Percentiles rank a stretch among this genome's conserved stretches.
phyloP scores from a whole-genome alignment of 30 jellyfish, hydroid and myxozoan genomes.

The Pelagia noctiluca region DNA sequence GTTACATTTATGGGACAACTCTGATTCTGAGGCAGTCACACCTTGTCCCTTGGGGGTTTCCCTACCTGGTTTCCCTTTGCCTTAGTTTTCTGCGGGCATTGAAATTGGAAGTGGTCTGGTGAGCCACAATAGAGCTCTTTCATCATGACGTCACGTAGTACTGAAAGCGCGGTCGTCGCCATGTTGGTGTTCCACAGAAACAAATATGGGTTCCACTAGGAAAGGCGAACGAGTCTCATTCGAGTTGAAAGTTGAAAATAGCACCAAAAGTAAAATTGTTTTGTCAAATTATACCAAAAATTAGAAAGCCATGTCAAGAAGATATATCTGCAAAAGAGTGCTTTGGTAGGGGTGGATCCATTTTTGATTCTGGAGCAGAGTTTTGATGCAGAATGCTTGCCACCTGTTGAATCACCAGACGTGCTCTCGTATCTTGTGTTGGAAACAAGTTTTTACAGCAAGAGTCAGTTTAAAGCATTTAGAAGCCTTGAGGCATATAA shows the following conservation, averaged over 20 bases:
- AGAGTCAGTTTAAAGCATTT: constrained; percentile 20
- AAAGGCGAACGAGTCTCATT: neutral
- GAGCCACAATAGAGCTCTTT: too few relatives aligned
- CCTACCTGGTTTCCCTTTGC: too few relatives aligned
- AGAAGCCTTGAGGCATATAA: constrained; percentile 47
- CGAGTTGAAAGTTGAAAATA: neutral
- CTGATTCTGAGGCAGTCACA: too few relatives aligned
- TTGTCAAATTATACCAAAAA: neutral
- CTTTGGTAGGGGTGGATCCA: constrained; percentile 14
- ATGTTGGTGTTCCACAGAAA: constrained; percentile 30
- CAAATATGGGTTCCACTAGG: neutral
- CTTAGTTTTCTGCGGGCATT: too few relatives aligned
- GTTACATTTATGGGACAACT: too few relatives aligned
- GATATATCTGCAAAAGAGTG: constrained; percentile 11
- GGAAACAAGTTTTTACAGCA: constrained; percentile 54
- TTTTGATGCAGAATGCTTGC: constrained; percentile 55
- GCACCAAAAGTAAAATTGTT: neutral
- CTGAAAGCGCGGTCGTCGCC: constrained; percentile 27
- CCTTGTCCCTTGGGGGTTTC: too few relatives aligned
- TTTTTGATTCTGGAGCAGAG: neutral
- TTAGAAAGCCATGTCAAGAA: constrained; percentile 18
- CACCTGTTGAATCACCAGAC: constrained; percentile 46
- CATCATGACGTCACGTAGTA: constrained; percentile 23
- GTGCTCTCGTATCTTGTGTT: constrained; percentile 30
- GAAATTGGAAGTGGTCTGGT: too few relatives aligned